Conservation (phyloP, 2,113 vertebrate genomes). For the Microtus ochrogaster region DNA sequence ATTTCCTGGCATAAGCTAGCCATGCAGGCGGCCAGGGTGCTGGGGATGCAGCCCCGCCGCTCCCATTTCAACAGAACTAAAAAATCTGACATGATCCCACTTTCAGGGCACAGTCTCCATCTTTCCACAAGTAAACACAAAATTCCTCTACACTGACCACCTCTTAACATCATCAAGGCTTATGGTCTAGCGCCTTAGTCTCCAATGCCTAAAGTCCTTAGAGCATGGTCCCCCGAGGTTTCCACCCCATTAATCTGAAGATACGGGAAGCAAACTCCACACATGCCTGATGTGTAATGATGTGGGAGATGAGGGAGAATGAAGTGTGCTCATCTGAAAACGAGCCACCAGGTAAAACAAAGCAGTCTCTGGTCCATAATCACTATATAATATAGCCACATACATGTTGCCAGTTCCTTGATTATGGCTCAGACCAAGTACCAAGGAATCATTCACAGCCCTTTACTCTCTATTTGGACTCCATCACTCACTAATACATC, state of each 20-base stretch:
- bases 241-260: neutral
- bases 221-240: neutral
- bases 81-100: constrained; percentile 21
- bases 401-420: neutral
- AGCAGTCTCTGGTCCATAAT: neutral
- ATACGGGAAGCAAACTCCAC: neutral
- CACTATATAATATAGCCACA: neutral
- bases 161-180: neutral
- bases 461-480: neutral
- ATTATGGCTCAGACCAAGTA: neutral
- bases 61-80: too few relatives aligned
- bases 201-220: constrained; percentile 8
- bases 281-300: neutral
- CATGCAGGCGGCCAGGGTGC: too few relatives aligned
- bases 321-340: neutral
- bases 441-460: neutral
- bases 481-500: neutral
- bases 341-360: neutral
- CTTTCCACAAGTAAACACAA: neutral
- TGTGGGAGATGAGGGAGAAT: neutral
- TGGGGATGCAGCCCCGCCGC: too few relatives aligned
- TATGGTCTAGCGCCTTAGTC: neutral
- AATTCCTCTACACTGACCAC: neutral
- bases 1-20: too few relatives aligned
- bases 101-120: neutral